Evolutionary conservation across 2,113 vertebrate species (phyloP), one percentile per base, ranked within the genome.

Genomic region (Pao palembangensis): DNA sequence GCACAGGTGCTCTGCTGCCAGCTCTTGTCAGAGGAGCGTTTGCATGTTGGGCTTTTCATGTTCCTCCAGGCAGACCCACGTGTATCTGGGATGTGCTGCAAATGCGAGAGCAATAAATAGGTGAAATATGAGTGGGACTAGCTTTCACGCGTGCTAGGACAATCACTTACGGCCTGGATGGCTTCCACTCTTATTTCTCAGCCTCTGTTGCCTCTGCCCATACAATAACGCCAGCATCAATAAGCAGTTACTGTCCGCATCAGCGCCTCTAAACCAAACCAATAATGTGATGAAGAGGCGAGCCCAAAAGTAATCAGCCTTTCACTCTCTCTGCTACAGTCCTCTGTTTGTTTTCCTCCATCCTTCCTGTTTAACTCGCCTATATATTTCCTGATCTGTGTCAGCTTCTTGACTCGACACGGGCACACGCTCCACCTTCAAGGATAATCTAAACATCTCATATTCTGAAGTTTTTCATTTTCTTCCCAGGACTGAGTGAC

Each of bases 261-360:
- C 75, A 77, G 67, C 79, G 64, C 52, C 72, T 74, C 58, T 71
- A 72, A 69, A 61, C 19, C 51, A 65, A 55, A 68, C 76, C 79
- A 79, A 67, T 70, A 79, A 64, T 58, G 51, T 75, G 78, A 84
- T 83, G 69, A 80, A 79, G 73, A 78, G 79, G 58, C 85, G 91
- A 94, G 77, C 80, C 66, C 62, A 69, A 69, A 78, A 73, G 67
- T 81, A 69, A 84, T 85, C 74, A 73, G 61, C 51, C 60, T 60
- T 55, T 69, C 67, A 61, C 66, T 56, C 44, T 68, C 47, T 61
- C 34, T 25, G 16, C 31, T 21, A 56, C 57, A 42, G 16, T 41
- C 55, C 48, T 73, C 63, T 79, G 47, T 73, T 83, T 76, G 64
- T 76, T 69, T 64, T 61, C 66, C 50, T 43, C 51, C 69, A 58